Evolutionary conservation across 1,140 invertebrate species (phyloP).

Genomic region (Drosophila obscura): DNA sequence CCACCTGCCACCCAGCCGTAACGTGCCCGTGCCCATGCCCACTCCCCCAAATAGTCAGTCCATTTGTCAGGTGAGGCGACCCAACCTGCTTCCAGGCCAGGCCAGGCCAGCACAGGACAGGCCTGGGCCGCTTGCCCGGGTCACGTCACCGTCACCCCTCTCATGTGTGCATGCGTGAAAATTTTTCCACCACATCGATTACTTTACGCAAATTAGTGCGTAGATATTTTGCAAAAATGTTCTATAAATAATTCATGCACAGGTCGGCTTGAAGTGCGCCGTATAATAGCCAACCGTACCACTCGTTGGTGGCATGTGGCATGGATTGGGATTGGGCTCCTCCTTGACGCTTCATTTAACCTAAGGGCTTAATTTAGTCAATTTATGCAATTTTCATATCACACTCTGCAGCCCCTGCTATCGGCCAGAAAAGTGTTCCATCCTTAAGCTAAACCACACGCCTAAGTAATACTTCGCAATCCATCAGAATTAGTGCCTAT

Average conservation of each 20-base stretch:
- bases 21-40: constrained; percentile 9
- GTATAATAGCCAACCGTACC: constrained; percentile 7
- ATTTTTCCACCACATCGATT: constrained; percentile 82
- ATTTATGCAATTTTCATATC: constrained; percentile 55
- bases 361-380: constrained; percentile 71
- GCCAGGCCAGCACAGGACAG: too few relatives aligned
- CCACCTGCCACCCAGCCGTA: constrained; percentile 10
- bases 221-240: constrained; percentile 82
- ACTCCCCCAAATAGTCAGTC: constrained; percentile 23
- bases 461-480: too few relatives aligned
- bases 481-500: too few relatives aligned
- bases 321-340: too few relatives aligned
- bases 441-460: too few relatives aligned
- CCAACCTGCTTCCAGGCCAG: constrained; percentile 9
- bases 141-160: constrained; percentile 15
- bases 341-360: constrained; percentile 56
- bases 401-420: not conserved
- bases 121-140: not conserved
- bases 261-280: constrained; percentile 56
- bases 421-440: too few relatives aligned
- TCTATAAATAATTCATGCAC: constrained; percentile 80
- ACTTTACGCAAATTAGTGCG: constrained; percentile 82
- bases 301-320: not conserved
- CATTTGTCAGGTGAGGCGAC: constrained; percentile 13
- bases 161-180: constrained; percentile 75